phyloP scores from a whole-genome alignment of 2,797 vertebrate species.

The Jordanella pulchra region DNA sequence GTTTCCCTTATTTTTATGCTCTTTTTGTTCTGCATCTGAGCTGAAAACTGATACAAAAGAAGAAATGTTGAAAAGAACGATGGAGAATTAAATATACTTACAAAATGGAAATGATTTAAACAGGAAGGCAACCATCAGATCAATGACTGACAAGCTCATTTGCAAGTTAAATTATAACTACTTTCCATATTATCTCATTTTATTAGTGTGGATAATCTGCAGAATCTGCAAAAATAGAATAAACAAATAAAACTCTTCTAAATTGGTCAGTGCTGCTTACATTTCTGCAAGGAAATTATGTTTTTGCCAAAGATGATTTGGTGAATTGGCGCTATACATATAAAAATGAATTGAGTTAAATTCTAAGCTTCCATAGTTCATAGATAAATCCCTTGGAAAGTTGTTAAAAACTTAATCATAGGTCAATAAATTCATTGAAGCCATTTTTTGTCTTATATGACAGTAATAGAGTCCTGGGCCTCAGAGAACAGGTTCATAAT shows the following conservation, averaged over 20 bases:
- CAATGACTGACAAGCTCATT: not conserved
- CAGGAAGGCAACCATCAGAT: not conserved
- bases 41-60: not conserved
- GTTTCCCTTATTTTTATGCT: too few relatives aligned
- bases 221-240: not conserved
- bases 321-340: too few relatives aligned
- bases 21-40: not conserved
- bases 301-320: too few relatives aligned
- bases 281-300: too few relatives aligned
- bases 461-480: not conserved
- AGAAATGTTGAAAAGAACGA: not conserved
- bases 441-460: not conserved
- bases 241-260: not conserved
- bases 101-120: not conserved
- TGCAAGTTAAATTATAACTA: not conserved
- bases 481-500: not conserved
- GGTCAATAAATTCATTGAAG: not conserved
- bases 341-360: too few relatives aligned
- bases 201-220: not conserved
- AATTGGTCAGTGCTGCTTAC: not conserved
- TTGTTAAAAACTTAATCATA: not conserved
- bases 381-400: slow-evolving; percentile 16
- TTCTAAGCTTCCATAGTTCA: too few relatives aligned
- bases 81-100: not conserved
- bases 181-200: not conserved